Base-by-base conservation (phyloP, 30 jellyfish, hydroid and myxozoan species). In the Rhopilema esculentum region DNA sequence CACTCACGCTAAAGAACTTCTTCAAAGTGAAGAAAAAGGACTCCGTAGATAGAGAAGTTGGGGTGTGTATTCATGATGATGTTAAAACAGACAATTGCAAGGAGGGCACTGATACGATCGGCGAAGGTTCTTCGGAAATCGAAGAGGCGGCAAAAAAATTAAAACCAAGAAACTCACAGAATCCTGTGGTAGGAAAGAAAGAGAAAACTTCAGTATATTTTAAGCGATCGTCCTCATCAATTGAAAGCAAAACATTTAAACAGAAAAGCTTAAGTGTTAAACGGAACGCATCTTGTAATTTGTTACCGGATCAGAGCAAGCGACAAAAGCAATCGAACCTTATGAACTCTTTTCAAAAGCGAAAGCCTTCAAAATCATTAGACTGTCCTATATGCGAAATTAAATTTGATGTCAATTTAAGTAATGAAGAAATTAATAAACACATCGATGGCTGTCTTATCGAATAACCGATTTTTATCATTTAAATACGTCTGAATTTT, bases 381-480 rank as follows among this genome's bases (percentile, higher is more conserved):
- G 49, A 62, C 27, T 94, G 98, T 84, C 98, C 98, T 4, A 40
- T 94, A 0, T 94, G 98, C 52, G 73, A 62, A 33, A 88, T 49
- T 31, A 77, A 21, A 9, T 94, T 94, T 51, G 94, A 84, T 57
- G 61, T 22, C 31, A 86, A 78, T 8, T 21, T 33, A 27, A 76
- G 26, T 27, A 94, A 88, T 76, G 81, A 12, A 29, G 96, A 88
- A 19, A 52, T 94, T 0, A 94, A 94, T 67, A 66, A 22, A 49
- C 98, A 94, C 62, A 94, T 94, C 19, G 98, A 94, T 66, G 49
- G 72, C 21, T 94, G 98, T 62, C 73, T 94, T 0, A 94, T 94
- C 69, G 92, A 93, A 80, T 87, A 66, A 72, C 32, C 8, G 30
- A 78, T 66, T 28, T 79, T 61, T n/a, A n/a, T n/a, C n/a, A n/a